Evolutionary conservation across 2,888 invertebrate species (phyloP), one percentile per base, ranked within the genome.

Genomic region (Proisotoma minuta): DNA sequence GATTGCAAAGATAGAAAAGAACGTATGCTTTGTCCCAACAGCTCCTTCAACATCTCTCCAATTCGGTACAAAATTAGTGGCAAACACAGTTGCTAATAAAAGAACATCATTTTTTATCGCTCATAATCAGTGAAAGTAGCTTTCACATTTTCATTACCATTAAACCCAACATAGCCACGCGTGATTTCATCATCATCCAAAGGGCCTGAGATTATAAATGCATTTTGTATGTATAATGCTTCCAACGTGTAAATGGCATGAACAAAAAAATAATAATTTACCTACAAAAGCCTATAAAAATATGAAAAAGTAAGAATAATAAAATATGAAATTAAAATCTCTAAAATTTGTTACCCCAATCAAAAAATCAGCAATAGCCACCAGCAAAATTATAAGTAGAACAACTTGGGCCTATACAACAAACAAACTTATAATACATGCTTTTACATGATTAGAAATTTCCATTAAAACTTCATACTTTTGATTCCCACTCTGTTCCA

Each of bases 401-500:
- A 88, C 89, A 58, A 94, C 80, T 83, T 96, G 96, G 0, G 95
- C 91, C 86, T 88, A 75, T 20, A 78, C 20, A 22, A 22, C n/a
- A 12, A n/a, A 48, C 22, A 48, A 48, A 51, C 51, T 18, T 51
- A 23, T 51, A 23, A 51, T 51, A 18, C 10, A 23, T n/a, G n/a
- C n/a, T n/a, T n/a, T n/a, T n/a, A n/a, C n/a, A n/a, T n/a, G n/a
- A n/a, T n/a, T n/a, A n/a, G n/a, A n/a, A n/a, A n/a, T n/a, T n/a
- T n/a, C n/a, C n/a, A n/a, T n/a, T n/a, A n/a, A n/a, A n/a, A n/a
- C n/a, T n/a, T n/a, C n/a, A 74, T 77, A 82, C 88, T 80, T 95
- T 94, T 0, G 94, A 90, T 80, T 97, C 98, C 92, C 96, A 98
- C 77, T 94, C 94, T 86, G 96, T 90, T 47, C 97, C 97, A 63